Percentiles rank a stretch among this genome's conserved stretches.
These are phyloP conservation scores for Melolontha melolontha DNA, from an alignment of 2,888 invertebrate genomes.

Conservation along the genomic window DNA sequence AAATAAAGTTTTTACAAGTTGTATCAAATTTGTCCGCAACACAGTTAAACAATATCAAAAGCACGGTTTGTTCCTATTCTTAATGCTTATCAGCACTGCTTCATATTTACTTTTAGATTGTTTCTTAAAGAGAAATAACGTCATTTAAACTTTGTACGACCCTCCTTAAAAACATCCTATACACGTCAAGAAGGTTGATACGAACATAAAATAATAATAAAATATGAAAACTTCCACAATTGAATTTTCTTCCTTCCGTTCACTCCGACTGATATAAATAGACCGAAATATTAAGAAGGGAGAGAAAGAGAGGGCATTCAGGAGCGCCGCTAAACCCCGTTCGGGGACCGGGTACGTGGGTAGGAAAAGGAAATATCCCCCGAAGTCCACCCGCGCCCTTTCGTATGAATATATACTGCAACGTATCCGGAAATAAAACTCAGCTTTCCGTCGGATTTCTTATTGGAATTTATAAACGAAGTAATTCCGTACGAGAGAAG, in stretches of 20 bases:
- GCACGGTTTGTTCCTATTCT: no score
- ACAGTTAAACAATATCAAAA: no score
- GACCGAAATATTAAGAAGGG: constrained; percentile 36
- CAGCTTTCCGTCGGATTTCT: constrained; percentile 52
- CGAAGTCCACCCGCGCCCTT: background rate
- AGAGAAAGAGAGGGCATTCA: background rate
- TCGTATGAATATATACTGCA: constrained; percentile 28
- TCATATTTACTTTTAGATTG: no score
- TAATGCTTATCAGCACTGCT: no score
- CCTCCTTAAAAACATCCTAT: background rate
- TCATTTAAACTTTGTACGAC: background rate
- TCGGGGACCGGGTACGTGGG: background rate
- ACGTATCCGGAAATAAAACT: constrained; percentile 52
- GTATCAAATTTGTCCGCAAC: no score
- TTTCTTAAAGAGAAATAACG: no score
- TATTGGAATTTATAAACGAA: constrained; percentile 60
- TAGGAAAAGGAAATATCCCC: constrained; percentile 13
- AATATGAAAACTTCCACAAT: constrained; percentile 37
- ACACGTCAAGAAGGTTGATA: constrained; percentile 10
- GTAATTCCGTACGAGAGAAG: constrained; percentile 55
- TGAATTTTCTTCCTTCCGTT: constrained; percentile 26
- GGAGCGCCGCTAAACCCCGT: background rate
- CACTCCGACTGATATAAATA: constrained; percentile 37
- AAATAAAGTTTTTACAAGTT: no score
- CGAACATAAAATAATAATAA: constrained; percentile 31